phyloP scores from a whole-genome alignment of 2,797 vertebrate species.

The Melopsittacus undulatus region DNA sequence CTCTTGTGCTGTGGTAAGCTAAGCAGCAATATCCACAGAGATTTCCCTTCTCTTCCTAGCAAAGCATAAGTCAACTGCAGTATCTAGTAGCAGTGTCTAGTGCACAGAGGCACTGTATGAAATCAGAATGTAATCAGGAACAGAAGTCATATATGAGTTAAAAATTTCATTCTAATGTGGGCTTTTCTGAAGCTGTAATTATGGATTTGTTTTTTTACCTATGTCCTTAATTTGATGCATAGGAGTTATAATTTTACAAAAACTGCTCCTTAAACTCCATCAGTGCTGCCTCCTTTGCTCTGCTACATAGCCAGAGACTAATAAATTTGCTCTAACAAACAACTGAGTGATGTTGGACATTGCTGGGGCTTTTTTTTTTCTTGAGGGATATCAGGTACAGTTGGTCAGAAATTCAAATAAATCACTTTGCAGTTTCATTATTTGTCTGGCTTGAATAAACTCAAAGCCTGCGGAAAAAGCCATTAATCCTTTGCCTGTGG shows the following conservation, averaged over 20 bases:
- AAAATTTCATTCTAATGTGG: neutral
- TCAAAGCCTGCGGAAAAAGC: neutral
- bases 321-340: neutral
- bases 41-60: neutral
- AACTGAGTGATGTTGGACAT: rapidly evolving
- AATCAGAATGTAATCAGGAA: neutral
- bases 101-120: neutral
- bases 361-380: neutral
- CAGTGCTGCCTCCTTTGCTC: neutral
- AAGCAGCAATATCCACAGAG: neutral
- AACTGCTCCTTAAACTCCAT: neutral
- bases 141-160: rapidly evolving
- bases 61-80: neutral
- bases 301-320: neutral
- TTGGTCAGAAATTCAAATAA: neutral
- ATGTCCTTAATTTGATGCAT: neutral
- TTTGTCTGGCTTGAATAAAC: neutral
- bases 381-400: neutral
- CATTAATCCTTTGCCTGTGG: neutral
- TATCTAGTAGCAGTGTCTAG: neutral
- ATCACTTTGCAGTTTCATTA: neutral
- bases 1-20: neutral
- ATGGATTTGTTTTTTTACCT: neutral
- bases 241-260: neutral
- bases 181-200: neutral